Conservation (phyloP, 2,888 invertebrate genomes). For the Acleris sparsana region DNA sequence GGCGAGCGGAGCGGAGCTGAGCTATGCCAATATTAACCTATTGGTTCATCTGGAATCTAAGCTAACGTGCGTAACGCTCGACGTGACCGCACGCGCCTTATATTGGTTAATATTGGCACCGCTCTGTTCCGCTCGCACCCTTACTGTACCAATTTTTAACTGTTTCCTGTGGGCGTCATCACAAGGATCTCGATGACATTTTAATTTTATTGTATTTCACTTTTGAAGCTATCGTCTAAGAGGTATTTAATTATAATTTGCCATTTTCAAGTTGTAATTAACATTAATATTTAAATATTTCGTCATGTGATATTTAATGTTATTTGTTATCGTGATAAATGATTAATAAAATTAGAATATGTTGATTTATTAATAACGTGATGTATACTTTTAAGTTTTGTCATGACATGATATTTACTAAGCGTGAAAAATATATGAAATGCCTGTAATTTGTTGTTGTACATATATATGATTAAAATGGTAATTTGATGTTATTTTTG, state of each 20-base stretch:
- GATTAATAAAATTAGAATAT: slow-evolving; percentile 52
- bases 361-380: slow-evolving; percentile 39
- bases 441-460: slow-evolving; percentile 64
- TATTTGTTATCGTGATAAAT: slow-evolving; percentile 79
- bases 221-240: slow-evolving; percentile 49
- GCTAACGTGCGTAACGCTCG: no score
- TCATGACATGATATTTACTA: slow-evolving; percentile 66
- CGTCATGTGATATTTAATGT: slow-evolving; percentile 82
- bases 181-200: slow-evolving; percentile 15
- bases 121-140: no score
- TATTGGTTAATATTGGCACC: no score
- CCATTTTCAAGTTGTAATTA: slow-evolving; percentile 68
- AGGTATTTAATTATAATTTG: slow-evolving; percentile 62
- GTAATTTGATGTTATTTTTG: slow-evolving; percentile 31
- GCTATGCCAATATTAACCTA: no score
- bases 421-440: slow-evolving; percentile 45
- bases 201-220: slow-evolving; percentile 48
- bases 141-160: background rate
- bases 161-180: slow-evolving; percentile 8
- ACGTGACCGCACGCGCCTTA: no score
- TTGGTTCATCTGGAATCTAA: no score
- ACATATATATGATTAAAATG: slow-evolving; percentile 54
- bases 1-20: no score
- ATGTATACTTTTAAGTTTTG: slow-evolving; percentile 39
- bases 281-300: slow-evolving; percentile 68